These are phyloP conservation scores for Trematomus loennbergii DNA, from an alignment of 2,113 vertebrate species.

Conservation along the genomic window DNA sequence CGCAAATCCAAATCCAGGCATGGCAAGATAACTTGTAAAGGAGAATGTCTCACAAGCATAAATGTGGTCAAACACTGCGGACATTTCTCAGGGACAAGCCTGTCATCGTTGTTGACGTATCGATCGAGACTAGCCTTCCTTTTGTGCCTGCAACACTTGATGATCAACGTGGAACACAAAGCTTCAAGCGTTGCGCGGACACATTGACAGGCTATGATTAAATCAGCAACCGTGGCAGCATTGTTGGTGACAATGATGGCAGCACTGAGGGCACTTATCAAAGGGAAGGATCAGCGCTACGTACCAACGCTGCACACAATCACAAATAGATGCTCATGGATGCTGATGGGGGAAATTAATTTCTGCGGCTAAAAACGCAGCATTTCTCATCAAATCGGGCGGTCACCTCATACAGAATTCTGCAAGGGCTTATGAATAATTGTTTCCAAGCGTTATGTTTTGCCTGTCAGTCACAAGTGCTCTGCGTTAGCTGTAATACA, in stretches of 20 bases:
- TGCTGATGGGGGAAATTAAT: conserved; percentile 60
- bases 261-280: conserved; percentile 66
- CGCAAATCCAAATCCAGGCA: neutral
- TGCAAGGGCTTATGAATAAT: conserved; percentile 60
- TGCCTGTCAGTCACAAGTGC: conserved; percentile 71
- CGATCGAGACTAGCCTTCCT: conserved; percentile 61
- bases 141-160: conserved; percentile 59
- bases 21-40: neutral
- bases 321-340: conserved; percentile 32
- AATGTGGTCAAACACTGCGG: conserved; percentile 12
- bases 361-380: conserved; percentile 14
- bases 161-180: conserved; percentile 63
- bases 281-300: conserved; percentile 11
- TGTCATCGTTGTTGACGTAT: conserved; percentile 73
- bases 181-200: conserved; percentile 50
- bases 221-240: conserved; percentile 65
- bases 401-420: conserved; percentile 27
- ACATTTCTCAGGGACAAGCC: conserved; percentile 55
- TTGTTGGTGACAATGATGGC: conserved; percentile 72
- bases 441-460: conserved; percentile 70
- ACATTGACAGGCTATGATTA: conserved; percentile 72
- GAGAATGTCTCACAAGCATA: neutral
- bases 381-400: conserved; percentile 50
- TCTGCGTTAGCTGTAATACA: conserved; percentile 72
- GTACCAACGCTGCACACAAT: neutral